Evolutionary conservation across 2,888 invertebrate genomes (phyloP).

Genomic region (Trissolcus brochymenae): DNA sequence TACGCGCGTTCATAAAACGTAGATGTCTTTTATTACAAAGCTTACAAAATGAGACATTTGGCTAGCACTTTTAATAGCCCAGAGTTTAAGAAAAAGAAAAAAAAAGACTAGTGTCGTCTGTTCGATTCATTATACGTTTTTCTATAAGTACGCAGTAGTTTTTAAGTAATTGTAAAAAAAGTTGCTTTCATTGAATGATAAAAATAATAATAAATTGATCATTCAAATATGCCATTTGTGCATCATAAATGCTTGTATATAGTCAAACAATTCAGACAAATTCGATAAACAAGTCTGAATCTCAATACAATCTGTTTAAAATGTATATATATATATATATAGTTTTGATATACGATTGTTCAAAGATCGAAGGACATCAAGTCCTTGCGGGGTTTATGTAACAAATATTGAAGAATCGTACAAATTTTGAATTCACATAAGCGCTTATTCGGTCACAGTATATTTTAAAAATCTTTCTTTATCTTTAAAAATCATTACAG

Average conservation of each 20-base stretch:
- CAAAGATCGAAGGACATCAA: slow-evolving; percentile 2
- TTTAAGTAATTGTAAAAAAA: no score
- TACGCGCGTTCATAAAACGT: slow-evolving; percentile 38
- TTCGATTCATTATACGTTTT: no score
- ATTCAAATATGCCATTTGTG: slow-evolving; percentile 28
- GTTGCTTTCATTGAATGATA: not conserved
- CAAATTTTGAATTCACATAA: no score
- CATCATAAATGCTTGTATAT: slow-evolving; percentile 37
- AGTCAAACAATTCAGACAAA: slow-evolving; percentile 42
- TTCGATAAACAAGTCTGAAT: slow-evolving; percentile 40
- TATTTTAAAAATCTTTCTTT: no score
- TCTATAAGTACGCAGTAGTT: no score
- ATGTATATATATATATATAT: slow-evolving; percentile 6
- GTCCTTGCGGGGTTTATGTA: no score
- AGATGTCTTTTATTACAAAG: slow-evolving; percentile 52
- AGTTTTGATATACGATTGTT: slow-evolving; percentile 40
- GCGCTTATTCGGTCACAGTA: no score
- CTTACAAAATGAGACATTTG: slow-evolving; percentile 53
- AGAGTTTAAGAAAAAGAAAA: no score
- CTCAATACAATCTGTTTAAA: slow-evolving; percentile 18
- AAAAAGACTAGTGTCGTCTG: no score
- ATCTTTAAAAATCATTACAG: no score
- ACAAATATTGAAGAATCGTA: no score
- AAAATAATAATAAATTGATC: no score
- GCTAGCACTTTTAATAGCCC: slow-evolving; percentile 21